Evolutionary conservation across 2,113 vertebrate genomes (phyloP).

Genomic region (Paramormyrops kingsleyae): DNA sequence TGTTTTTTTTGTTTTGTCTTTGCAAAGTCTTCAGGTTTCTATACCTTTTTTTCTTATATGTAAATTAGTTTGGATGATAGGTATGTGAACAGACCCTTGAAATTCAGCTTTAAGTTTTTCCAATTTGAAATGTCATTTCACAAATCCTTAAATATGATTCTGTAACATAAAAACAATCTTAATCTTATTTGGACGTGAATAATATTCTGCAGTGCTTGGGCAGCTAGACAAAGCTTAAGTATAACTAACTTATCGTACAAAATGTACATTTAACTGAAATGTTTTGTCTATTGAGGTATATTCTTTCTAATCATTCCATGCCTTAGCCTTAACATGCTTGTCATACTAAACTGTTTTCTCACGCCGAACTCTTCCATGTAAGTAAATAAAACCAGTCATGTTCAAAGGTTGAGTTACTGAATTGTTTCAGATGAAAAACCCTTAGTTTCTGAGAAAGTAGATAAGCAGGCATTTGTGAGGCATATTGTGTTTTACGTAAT

Average conservation of each 20-base stretch:
- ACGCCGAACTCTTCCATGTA: slow-evolving; percentile 72
- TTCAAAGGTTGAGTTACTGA: slow-evolving; percentile 65
- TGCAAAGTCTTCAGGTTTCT: slow-evolving; percentile 97
- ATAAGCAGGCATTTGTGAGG: slow-evolving; percentile 55
- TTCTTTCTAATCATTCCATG: slow-evolving; percentile 99
- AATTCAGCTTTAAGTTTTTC: slow-evolving; percentile 89
- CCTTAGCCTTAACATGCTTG: slow-evolving; percentile 93
- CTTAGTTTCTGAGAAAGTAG: slow-evolving; percentile 59
- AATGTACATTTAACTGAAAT: slow-evolving; percentile 90
- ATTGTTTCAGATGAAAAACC: slow-evolving; percentile 87
- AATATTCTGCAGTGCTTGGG: slow-evolving; percentile 92
- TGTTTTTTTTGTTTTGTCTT: slow-evolving; percentile 85
- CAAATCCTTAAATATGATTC: slow-evolving; percentile 70
- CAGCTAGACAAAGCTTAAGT: slow-evolving; percentile 97
- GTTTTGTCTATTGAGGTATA: slow-evolving; percentile 94
- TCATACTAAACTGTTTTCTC: slow-evolving; percentile 79
- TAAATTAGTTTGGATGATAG: slow-evolving; percentile 97
- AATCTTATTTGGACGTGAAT: slow-evolving; percentile 70
- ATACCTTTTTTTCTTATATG: slow-evolving; percentile 96
- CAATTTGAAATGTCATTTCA: slow-evolving; percentile 68
- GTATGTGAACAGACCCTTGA: slow-evolving; percentile 81
- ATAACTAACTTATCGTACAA: slow-evolving; percentile 94
- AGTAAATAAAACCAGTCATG: slow-evolving; percentile 59
- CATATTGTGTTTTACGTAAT: slow-evolving; percentile 56
- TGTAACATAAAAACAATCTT: slow-evolving; percentile 69